phyloP scores from a whole-genome alignment of 1,140 invertebrate species.

The Cotesia typhae region DNA sequence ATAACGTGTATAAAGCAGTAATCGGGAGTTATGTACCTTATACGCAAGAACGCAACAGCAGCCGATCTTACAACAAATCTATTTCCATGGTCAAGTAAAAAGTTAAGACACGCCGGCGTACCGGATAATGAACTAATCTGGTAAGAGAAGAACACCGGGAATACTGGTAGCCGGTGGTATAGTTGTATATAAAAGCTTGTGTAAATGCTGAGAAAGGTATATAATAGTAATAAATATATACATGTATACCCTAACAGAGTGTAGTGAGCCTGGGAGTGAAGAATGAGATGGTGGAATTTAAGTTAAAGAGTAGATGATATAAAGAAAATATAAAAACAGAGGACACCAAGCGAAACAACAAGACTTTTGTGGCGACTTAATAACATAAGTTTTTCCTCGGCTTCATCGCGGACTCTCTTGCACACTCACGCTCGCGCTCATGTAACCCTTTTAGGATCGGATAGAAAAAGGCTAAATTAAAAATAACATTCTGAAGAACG shows the following conservation, averaged over 20 bases:
- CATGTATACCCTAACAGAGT: neutral
- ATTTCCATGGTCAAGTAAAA: conserved; percentile 51
- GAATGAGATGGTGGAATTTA: neutral
- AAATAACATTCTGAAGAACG: no score
- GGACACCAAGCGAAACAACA: conserved; percentile 29
- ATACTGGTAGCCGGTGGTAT: neutral
- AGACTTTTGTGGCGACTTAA: conserved; percentile 51
- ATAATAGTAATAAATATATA: conserved; percentile 9
- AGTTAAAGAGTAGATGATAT: conserved; percentile 16
- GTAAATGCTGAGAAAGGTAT: neutral
- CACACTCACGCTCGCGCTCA: no score
- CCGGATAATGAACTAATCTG: conserved; percentile 57
- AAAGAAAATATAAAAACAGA: conserved; percentile 32
- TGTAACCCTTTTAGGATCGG: conserved; percentile 16
- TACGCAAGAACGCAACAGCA: conserved; percentile 44
- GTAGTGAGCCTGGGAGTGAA: no score
- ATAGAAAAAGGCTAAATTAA: neutral
- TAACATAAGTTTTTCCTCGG: conserved; percentile 52
- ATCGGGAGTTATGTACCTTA: conserved; percentile 5
- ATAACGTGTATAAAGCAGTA: conserved; percentile 19
- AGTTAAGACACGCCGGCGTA: conserved; percentile 51
- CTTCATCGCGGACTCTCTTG: conserved; percentile 26
- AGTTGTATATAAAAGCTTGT: conserved; percentile 1
- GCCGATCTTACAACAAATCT: conserved; percentile 56
- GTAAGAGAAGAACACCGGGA: conserved; percentile 29